A percentile compares a stretch with the other conserved stretches of the same genome.
Conservation (phyloP, 2,797 vertebrate genomes). For the Pogonophryne albipinna region DNA sequence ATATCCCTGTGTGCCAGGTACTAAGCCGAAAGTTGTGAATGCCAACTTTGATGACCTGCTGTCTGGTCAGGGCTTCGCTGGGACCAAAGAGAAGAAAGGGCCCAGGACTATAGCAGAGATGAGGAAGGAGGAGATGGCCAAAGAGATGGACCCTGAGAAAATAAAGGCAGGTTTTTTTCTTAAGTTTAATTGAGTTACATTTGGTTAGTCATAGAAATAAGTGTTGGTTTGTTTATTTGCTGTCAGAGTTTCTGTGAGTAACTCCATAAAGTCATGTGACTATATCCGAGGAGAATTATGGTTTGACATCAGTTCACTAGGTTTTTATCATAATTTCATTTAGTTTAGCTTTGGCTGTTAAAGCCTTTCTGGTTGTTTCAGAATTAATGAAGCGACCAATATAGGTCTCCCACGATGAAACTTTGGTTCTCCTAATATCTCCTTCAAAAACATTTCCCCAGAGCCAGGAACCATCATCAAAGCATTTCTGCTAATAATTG, state of each 20-base stretch:
- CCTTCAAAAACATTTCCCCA: slow-evolving; percentile 34
- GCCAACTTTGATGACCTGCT: slow-evolving; percentile 96
- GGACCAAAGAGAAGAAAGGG: slow-evolving; percentile 94
- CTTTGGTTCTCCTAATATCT: slow-evolving; percentile 47
- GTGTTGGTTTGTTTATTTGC: slow-evolving; percentile 1
- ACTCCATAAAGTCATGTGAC: background rate
- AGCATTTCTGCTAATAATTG: slow-evolving; percentile 46
- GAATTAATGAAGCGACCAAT: slow-evolving; percentile 38
- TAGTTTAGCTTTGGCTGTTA: slow-evolving; percentile 26
- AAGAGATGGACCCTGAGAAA: slow-evolving; percentile 99
- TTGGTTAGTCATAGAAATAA: background rate
- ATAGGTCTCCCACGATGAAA: slow-evolving; percentile 52
- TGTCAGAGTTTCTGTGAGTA: slow-evolving; percentile 9
- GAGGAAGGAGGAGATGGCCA: slow-evolving; percentile 99
- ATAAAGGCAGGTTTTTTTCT: slow-evolving; percentile 87
- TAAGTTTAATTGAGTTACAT: background rate
- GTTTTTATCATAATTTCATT: slow-evolving; percentile 20
- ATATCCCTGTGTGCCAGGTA: slow-evolving; percentile 77
- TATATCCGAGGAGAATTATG: slow-evolving; percentile 17
- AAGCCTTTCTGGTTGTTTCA: slow-evolving; percentile 35
- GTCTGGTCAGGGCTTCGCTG: slow-evolving; percentile 95
- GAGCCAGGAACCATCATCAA: slow-evolving; percentile 34
- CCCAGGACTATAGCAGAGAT: slow-evolving; percentile 98
- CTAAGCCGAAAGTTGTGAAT: slow-evolving; percentile 88
- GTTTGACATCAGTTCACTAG: slow-evolving; percentile 9